phyloP scores from a whole-genome alignment of 1,140 invertebrate species.

The Nebria ingens region DNA sequence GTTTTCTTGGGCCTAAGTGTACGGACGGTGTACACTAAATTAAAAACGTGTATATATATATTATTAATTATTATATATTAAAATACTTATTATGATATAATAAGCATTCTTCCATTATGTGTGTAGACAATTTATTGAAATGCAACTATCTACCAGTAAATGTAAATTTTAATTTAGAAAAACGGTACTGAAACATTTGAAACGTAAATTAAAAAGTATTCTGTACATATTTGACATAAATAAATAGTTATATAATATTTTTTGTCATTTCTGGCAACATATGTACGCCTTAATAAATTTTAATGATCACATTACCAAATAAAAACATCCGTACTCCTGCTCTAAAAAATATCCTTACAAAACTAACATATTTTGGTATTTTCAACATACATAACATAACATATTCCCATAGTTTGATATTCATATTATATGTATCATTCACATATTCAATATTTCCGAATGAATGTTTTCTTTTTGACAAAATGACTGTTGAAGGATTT shows the following conservation, averaged over 20 bases:
- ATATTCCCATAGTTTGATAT: too few species aligned
- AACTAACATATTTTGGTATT: not conserved
- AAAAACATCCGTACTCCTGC: not conserved
- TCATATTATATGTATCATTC: too few species aligned
- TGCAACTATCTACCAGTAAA: not conserved
- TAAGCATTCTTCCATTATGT: not conserved
- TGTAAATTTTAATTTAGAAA: conserved; percentile 1
- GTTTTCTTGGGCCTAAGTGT: not conserved
- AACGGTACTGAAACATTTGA: conserved; percentile 3
- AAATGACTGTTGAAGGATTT: too few species aligned
- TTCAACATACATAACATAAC: too few species aligned
- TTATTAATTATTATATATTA: not conserved
- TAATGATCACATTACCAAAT: not conserved
- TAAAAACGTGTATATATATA: not conserved
- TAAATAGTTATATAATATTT: not conserved
- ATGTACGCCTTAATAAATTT: not conserved
- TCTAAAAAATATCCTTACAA: not conserved
- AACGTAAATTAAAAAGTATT: not conserved
- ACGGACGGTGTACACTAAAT: not conserved
- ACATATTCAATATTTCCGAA: too few species aligned
- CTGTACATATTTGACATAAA: conserved; percentile 1
- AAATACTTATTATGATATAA: not conserved
- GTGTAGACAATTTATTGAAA: not conserved
- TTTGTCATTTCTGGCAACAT: too few species aligned
- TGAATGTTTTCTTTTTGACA: too few species aligned